phyloP scores from a whole-genome alignment of 2,888 invertebrate genomes.

The Eumerus sabulonum region DNA sequence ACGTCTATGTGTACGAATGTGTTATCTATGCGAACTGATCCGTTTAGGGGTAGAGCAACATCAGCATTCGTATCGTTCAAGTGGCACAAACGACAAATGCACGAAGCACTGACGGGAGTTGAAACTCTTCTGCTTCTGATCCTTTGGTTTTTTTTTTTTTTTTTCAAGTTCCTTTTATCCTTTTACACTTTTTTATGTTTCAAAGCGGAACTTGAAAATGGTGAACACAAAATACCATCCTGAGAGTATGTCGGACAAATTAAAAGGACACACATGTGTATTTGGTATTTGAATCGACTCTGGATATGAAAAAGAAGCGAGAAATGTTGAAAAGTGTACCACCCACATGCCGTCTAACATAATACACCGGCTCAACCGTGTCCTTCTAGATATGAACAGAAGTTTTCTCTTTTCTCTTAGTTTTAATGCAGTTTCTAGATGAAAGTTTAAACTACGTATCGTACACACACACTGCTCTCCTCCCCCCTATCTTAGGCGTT shows the following conservation, averaged over 20 bases:
- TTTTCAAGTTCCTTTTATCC: too few relatives aligned
- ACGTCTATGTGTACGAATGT: too few relatives aligned
- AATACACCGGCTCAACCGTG: too few relatives aligned
- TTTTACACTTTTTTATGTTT: too few relatives aligned
- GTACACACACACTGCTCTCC: too few relatives aligned
- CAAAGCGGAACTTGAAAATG: too few relatives aligned
- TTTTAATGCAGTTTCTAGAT: background rate
- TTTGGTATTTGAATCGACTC: too few relatives aligned
- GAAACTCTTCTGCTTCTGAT: background rate
- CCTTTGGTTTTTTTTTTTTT: too few relatives aligned
- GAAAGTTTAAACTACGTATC: too few relatives aligned
- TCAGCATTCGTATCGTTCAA: constrained; percentile 23
- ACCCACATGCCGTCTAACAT: too few relatives aligned
- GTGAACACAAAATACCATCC: constrained; percentile 18
- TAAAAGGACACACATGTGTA: constrained; percentile 36
- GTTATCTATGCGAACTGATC: constrained; percentile 35
- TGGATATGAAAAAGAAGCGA: constrained; percentile 11
- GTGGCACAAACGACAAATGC: constrained; percentile 22
- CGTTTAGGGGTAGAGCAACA: constrained; percentile 33
- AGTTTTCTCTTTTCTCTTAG: background rate
- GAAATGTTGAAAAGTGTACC: too few relatives aligned
- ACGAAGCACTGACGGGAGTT: constrained; percentile 1
- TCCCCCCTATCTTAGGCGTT: background rate
- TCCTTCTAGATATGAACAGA: constrained; percentile 12
- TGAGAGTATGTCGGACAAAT: constrained; percentile 26